Evolutionary conservation across 2,113 vertebrate genomes (phyloP).

Genomic region (Labeo rohita): DNA sequence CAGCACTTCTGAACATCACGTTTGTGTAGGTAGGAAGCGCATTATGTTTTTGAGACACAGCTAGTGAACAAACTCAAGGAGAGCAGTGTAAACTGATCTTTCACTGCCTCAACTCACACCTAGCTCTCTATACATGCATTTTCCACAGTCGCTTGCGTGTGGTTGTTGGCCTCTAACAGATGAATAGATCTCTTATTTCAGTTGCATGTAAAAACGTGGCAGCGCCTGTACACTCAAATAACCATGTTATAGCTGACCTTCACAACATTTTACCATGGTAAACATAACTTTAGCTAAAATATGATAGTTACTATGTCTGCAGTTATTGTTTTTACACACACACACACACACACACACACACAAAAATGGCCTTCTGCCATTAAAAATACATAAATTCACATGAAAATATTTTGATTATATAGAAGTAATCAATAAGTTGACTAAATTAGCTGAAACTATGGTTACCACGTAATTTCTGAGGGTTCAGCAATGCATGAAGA

Average conservation of each 20-base stretch:
- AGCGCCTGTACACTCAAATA: neutral
- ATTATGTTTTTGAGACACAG: neutral
- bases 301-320: neutral
- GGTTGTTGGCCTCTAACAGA: neutral
- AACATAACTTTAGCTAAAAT: neutral
- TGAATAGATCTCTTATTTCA: constrained; percentile 44
- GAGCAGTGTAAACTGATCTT: neutral
- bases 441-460: neutral
- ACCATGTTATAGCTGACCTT: neutral
- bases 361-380: too few relatives aligned
- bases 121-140: neutral
- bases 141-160: neutral
- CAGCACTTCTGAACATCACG: neutral
- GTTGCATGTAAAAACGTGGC: constrained; percentile 32
- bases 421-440: neutral
- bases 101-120: neutral
- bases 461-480: neutral
- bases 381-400: neutral
- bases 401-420: neutral
- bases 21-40: neutral
- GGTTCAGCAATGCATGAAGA: neutral
- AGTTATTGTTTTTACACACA: too few relatives aligned
- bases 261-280: neutral
- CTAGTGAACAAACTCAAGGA: neutral
- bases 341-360: too few relatives aligned